Evolutionary conservation across 2,888 invertebrate species (phyloP).

Genomic region (Koerneria pararmatus): DNA sequence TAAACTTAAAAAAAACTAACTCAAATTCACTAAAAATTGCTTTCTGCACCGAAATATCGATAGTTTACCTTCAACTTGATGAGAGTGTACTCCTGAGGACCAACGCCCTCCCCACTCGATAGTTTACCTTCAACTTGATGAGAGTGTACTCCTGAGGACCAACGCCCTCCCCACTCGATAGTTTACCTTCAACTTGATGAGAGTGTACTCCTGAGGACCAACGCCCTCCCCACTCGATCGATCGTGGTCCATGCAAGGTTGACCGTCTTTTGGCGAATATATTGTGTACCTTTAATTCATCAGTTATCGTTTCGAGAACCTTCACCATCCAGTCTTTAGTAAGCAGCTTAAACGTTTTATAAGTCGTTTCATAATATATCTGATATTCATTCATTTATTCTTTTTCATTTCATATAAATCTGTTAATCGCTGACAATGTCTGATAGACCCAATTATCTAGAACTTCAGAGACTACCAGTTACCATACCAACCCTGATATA

Average conservation of each 20-base stretch:
- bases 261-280: slow-evolving; percentile 89
- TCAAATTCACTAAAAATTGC: not conserved
- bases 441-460: too few species aligned
- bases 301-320: too few species aligned
- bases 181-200: slow-evolving; percentile 83
- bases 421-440: too few species aligned
- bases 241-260: slow-evolving; percentile 99
- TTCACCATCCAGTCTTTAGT: too few species aligned
- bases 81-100: not conserved
- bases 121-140: slow-evolving; percentile 85
- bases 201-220: slow-evolving; percentile 93
- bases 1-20: too few species aligned
- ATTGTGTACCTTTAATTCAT: slow-evolving; percentile 77
- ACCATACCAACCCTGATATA: too few species aligned
- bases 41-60: not conserved
- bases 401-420: too few species aligned
- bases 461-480: too few species aligned
- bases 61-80: not conserved
- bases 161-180: slow-evolving; percentile 75
- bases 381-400: too few species aligned
- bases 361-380: too few species aligned
- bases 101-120: too few species aligned
- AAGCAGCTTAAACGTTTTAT: too few species aligned
- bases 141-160: slow-evolving; percentile 96
- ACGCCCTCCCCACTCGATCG: slow-evolving; percentile 91